These are phyloP conservation scores for Eupithecia dodoneata DNA, from an alignment of 2,888 invertebrate species.

Conservation along the genomic window DNA sequence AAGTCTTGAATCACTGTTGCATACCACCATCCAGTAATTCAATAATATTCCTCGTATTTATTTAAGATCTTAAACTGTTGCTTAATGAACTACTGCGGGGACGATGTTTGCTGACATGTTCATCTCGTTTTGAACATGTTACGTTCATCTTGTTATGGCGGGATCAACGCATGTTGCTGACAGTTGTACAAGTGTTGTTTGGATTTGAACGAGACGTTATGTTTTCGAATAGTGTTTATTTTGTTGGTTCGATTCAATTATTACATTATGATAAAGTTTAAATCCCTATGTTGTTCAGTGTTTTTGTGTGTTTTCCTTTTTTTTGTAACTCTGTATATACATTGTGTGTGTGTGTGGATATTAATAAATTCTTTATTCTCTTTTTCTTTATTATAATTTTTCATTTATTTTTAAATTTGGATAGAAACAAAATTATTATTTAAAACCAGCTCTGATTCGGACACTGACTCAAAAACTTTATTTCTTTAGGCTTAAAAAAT, in stretches of 20 bases:
- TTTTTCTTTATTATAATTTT: background rate
- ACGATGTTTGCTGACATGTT: conserved; percentile 68
- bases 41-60: conserved; percentile 82
- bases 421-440: too few relatives aligned
- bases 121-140: conserved; percentile 55
- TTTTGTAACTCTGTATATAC: too few relatives aligned
- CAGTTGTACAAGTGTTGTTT: conserved; percentile 32
- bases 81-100: conserved; percentile 75
- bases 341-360: too few relatives aligned
- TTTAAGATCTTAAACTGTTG: conserved; percentile 81
- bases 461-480: too few relatives aligned
- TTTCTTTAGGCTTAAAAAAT: too few relatives aligned
- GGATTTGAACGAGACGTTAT: background rate
- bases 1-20: conserved; percentile 30
- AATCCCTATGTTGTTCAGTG: too few relatives aligned
- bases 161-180: conserved; percentile 32
- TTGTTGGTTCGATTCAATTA: background rate
- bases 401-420: background rate
- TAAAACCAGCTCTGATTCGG: too few relatives aligned
- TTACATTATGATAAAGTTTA: background rate
- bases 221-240: background rate
- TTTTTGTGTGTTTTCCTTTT: too few relatives aligned
- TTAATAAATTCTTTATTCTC: too few relatives aligned
- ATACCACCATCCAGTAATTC: conserved; percentile 71
- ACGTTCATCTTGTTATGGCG: conserved; percentile 27